These are phyloP conservation scores for Sarcophilus harrisii DNA, from an alignment of 2,797 vertebrate species.

Conservation along the genomic window DNA sequence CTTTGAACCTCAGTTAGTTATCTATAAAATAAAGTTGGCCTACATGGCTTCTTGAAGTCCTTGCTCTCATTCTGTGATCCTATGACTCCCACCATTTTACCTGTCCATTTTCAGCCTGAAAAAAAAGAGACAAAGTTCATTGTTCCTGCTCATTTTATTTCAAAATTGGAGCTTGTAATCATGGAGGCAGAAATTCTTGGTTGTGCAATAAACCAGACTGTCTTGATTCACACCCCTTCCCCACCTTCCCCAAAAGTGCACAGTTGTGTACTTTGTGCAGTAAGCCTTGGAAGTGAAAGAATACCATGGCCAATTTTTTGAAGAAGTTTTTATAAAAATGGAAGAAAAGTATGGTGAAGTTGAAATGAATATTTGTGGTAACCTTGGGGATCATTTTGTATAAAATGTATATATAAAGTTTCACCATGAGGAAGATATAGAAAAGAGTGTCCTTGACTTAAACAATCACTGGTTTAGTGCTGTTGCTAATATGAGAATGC, in stretches of 20 bases:
- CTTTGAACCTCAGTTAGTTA: neutral
- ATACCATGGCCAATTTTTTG: constrained; percentile 96
- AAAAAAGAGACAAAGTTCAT: neutral
- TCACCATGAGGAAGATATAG: constrained; percentile 92
- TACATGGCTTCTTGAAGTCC: neutral
- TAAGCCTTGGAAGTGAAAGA: constrained; percentile 98
- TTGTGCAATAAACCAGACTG: neutral
- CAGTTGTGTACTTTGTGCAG: constrained; percentile 82
- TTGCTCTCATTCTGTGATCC: neutral
- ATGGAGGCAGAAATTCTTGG: neutral
- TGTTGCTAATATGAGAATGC: constrained; percentile 95
- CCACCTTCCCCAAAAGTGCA: neutral
- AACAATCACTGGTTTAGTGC: constrained; percentile 96
- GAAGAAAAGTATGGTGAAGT: constrained; percentile 96
- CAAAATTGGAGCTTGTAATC: neutral
- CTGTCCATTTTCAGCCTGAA: neutral
- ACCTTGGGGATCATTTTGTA: constrained; percentile 95
- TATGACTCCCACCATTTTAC: neutral
- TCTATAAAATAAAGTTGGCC: neutral
- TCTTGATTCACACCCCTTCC: neutral
- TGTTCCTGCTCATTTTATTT: neutral
- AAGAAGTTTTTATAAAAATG: constrained; percentile 97
- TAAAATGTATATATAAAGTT: constrained; percentile 97
- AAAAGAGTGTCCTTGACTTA: constrained; percentile 94
- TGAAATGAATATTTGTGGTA: constrained; percentile 97